Evolutionary conservation across 2,113 vertebrate genomes (phyloP), one percentile per base, ranked within the genome.

Genomic region (Struthidea cinerea): DNA sequence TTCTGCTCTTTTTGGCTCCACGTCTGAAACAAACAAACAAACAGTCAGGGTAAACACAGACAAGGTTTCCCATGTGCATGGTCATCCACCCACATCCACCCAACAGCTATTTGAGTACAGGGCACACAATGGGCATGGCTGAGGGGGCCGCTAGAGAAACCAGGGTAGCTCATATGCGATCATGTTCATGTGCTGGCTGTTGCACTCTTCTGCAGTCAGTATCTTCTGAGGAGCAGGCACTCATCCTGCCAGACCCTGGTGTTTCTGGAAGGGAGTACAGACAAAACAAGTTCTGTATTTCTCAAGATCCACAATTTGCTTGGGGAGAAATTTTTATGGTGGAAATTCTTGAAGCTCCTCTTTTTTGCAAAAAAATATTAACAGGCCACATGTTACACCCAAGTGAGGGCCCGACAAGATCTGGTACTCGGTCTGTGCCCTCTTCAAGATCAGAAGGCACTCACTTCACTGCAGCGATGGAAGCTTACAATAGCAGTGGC

Each of bases 1-100:
- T 98, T 98, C 97, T 94, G 97, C 97, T 83, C 61, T 91, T 23
- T 57, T 19, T 7, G 74, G 63, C 46, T 86, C 83, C 68, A 98
- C 37, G 75, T 77, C 97, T 98, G 84, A 94, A 97, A 97, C 14
- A 89, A 41, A 96, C 28, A 55, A 63, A 28, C 37, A 76, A 75
- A 69, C 16, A 88, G 65, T 84, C 35, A 82, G 53, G 46, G 67
- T 93, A 69, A 95, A 42, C 75, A 67, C 16, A 49, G 16, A 50
- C 21, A 27, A 44, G 19, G 14, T 63, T 76, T 75, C 69, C 60
- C 53, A 44, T 24, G 22, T 41, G 20, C 15, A 4, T 9, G 30
- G 52, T 55, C 4, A 5, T 39, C 16, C 42, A 35, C 24, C 23
- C 1, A 0, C 4, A 5, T 39, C 16, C 42, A 35, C 24, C 23